A percentile compares a stretch with the other conserved stretches of the same genome.
Conservation (phyloP, 2,113 vertebrate genomes). For the Ursus arctos region DNA sequence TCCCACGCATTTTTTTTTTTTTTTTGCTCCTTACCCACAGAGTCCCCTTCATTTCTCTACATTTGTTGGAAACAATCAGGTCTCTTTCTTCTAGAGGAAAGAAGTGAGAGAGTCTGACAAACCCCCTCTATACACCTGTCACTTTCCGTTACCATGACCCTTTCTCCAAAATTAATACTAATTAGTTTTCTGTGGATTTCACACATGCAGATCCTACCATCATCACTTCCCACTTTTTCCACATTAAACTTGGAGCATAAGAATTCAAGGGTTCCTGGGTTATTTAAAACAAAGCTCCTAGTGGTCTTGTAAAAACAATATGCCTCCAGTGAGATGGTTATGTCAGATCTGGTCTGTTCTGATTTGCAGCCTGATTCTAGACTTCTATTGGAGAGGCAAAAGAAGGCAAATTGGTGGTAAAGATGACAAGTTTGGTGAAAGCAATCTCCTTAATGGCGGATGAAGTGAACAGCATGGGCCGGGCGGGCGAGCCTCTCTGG, state of each 20-base stretch:
- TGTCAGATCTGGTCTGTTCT: background rate
- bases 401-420: background rate
- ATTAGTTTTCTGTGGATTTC: background rate
- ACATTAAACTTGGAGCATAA: background rate
- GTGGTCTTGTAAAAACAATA: background rate
- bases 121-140: background rate
- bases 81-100: background rate
- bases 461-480: background rate
- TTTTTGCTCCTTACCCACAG: background rate
- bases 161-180: background rate
- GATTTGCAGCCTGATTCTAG: background rate
- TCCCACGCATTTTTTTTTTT: background rate
- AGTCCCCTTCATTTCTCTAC: background rate
- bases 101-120: background rate
- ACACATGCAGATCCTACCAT: background rate
- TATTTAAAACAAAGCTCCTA: background rate
- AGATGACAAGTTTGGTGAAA: background rate
- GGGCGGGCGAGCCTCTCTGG: background rate
- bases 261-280: constrained; percentile 33
- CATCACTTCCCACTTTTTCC: background rate
- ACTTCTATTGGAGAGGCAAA: background rate
- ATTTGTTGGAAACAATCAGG: background rate
- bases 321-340: background rate
- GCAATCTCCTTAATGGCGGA: background rate
- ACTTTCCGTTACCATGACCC: background rate